Evolutionary conservation across 2,797 vertebrate species (phyloP).

Genomic region (Pelochelys cantorii): DNA sequence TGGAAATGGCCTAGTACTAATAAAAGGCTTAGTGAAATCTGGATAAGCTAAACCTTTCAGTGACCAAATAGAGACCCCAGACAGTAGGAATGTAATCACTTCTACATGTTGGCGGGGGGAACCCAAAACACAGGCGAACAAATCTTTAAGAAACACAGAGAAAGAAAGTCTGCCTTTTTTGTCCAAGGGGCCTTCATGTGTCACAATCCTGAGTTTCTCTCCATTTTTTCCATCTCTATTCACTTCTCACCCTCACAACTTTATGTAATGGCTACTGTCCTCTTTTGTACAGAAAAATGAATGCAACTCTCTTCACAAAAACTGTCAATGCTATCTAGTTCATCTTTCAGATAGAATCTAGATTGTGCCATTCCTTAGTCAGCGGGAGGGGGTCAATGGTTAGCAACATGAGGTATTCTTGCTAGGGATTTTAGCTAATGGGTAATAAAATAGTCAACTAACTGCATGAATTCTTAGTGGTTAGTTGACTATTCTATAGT

Average conservation of each 20-base stretch:
- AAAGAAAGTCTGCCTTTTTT: background rate
- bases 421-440: background rate
- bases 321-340: background rate
- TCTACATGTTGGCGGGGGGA: background rate
- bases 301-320: background rate
- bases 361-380: background rate
- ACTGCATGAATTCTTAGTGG: no score
- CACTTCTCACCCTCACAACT: background rate
- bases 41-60: background rate
- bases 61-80: background rate
- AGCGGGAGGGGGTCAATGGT: accelerated
- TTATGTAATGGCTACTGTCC: background rate
- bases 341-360: background rate
- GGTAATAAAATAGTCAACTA: no score
- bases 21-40: slow-evolving; percentile 14
- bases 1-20: background rate
- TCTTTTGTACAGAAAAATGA: background rate
- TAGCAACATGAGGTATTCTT: background rate
- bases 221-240: background rate
- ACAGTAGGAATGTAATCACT: accelerated
- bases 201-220: background rate
- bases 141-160: background rate
- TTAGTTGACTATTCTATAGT: no score
- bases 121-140: background rate
- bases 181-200: accelerated